Conservation (phyloP, 2,888 invertebrate genomes). For the Drosophila antonietae region DNA sequence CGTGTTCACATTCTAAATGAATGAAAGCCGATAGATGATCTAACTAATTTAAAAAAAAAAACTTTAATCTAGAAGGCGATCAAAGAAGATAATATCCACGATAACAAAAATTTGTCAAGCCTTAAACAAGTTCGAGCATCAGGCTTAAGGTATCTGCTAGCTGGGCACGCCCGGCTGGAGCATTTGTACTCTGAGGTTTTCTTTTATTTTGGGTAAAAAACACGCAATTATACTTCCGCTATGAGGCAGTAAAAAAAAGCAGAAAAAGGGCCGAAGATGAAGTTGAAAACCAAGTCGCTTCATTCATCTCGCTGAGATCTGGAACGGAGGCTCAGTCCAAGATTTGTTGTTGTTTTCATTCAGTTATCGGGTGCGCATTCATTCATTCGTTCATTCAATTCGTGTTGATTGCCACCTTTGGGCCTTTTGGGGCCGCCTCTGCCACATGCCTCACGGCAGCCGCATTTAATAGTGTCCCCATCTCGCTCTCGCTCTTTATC, state of each 20-base stretch:
- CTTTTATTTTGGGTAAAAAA: conserved; percentile 20
- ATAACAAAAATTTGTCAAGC: not conserved
- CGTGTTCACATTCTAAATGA: too few species aligned
- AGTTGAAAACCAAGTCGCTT: conserved; percentile 34
- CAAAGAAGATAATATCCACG: not conserved
- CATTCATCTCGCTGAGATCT: conserved; percentile 53
- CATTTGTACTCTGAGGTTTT: conserved; percentile 12
- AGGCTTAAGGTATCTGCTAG: not conserved
- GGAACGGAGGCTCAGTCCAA: conserved; percentile 7
- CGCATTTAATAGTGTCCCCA: conserved; percentile 15
- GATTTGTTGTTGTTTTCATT: conserved; percentile 29
- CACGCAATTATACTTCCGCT: conserved; percentile 75
- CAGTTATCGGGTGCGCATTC: conserved; percentile 51
- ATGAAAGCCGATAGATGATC: too few species aligned
- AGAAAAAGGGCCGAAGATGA: conserved; percentile 8
- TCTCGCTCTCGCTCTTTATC: not conserved
- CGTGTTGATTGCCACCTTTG: conserved; percentile 78
- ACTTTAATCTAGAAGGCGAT: not conserved
- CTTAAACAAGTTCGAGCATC: not conserved
- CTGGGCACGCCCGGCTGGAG: not conserved
- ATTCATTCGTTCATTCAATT: conserved; percentile 62
- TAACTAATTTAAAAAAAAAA: not conserved
- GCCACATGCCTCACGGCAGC: conserved; percentile 39
- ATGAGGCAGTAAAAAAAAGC: conserved; percentile 13
- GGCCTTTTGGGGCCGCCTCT: conserved; percentile 44